Evolutionary conservation across 2,113 vertebrate genomes (phyloP).

Genomic region (Natator depressus): DNA sequence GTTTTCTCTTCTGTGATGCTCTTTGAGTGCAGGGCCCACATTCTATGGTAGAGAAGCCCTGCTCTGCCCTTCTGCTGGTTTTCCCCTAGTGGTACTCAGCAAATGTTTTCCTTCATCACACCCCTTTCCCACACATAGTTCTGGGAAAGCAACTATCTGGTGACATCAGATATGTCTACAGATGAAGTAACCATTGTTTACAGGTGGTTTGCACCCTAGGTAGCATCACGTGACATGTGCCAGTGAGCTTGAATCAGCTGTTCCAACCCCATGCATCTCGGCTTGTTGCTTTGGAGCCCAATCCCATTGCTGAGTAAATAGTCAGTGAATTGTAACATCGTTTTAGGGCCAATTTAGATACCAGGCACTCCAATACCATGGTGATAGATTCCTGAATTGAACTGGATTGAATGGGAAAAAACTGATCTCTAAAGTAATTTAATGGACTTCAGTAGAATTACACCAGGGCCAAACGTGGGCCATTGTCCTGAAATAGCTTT

Average conservation of each 20-base stretch:
- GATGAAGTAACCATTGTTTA: constrained; percentile 63
- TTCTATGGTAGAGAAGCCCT: not conserved
- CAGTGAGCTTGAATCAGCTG: not conserved
- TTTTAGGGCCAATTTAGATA: not conserved
- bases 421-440: fast-evolving
- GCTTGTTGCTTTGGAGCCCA: not conserved
- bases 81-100: not conserved
- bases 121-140: constrained; percentile 57
- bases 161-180: constrained; percentile 69
- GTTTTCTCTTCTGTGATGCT: constrained; percentile 48
- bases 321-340: not conserved
- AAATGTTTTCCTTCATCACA: constrained; percentile 44
- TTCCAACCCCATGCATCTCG: fast-evolving
- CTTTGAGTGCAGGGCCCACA: not conserved
- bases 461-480: fast-evolving
- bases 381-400: not conserved
- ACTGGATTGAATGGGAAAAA: fast-evolving
- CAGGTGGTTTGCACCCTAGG: constrained; percentile 32
- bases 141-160: constrained; percentile 46
- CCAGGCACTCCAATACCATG: fast-evolving
- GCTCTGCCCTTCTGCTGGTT: not conserved
- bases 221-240: not conserved
- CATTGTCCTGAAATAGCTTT: not conserved
- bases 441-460: fast-evolving
- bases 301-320: not conserved